Conservation (phyloP, 2,113 vertebrate genomes). For the Stegastes partitus region DNA sequence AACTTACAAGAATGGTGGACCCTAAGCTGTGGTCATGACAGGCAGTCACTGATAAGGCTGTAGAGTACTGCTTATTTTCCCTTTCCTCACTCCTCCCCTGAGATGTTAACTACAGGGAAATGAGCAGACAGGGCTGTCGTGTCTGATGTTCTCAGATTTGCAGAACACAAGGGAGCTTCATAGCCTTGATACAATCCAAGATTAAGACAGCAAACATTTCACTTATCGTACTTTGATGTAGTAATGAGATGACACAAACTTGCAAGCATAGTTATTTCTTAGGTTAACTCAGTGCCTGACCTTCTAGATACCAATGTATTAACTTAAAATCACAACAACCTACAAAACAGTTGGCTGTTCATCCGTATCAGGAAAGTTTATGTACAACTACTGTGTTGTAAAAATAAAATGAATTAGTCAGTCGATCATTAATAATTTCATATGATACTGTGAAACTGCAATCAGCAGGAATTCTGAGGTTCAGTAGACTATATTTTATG, state of each 20-base stretch:
- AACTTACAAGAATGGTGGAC: no score
- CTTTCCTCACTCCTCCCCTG: slow-evolving; percentile 72
- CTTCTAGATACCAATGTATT: background rate
- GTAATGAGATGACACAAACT: slow-evolving; percentile 23
- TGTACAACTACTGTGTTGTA: no score
- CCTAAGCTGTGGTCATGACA: no score
- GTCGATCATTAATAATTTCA: no score
- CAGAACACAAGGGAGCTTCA: slow-evolving; percentile 69
- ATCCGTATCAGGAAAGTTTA: no score
- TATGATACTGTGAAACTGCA: no score
- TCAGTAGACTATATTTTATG: no score
- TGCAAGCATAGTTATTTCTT: no score
- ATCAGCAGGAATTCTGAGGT: no score
- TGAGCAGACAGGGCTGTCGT: slow-evolving; percentile 67
- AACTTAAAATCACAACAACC: background rate
- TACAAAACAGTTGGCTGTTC: no score
- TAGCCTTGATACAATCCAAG: slow-evolving; percentile 39
- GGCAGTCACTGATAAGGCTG: slow-evolving; percentile 88
- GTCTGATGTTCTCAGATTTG: slow-evolving; percentile 80
- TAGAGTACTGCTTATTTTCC: slow-evolving; percentile 80
- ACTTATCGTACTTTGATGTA: slow-evolving; percentile 33
- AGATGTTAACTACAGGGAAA: slow-evolving; percentile 85
- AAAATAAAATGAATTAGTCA: no score
- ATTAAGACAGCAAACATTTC: slow-evolving; percentile 47
- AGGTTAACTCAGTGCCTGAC: background rate